Evolutionary conservation across 2,797 vertebrate genomes (phyloP), one percentile per base, ranked within the genome.

Genomic region (Micromesistius poutassou): DNA sequence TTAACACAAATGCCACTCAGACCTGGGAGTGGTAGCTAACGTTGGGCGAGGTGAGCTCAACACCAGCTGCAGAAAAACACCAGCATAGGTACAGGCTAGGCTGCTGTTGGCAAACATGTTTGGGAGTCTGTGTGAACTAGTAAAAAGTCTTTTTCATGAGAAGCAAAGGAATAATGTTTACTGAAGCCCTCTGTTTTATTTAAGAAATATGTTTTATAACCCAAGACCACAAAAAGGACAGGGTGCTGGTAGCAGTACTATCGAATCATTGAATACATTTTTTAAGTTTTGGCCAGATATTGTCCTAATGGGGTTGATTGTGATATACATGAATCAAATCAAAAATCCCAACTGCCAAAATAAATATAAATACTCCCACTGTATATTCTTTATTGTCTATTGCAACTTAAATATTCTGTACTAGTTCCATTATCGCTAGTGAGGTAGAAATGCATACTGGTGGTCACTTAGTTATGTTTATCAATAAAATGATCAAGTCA

Each of bases 381-480:
- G 68, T 71, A 50, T 46, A 72, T 46, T 77, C 68, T 68, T 38
- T 36, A 36, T 72, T 77, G 28, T 77, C 38, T 30, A 77, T 77
- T 30, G 66, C 36, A 46, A 25, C 50, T 36, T 28, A 30, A 14
- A 72, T 72, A 22, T 72, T 38, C 66, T 72, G 66, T 72, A 42
- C 36, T 42, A 77, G 8, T 42, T 72, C 66, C 33, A 71, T 72
- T 74, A 74, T 14, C 1, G 55, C 75, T 38, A 76, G 2, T 42
- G 76, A 42, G 16, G 76, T 77, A 42, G 40, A 71, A 76, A 76
- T 25, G 62, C 62, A 76, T 71, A 76, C 66, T 71, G 75, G n/a
- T 70, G 55, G 66, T 76, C 35, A 76, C 22, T 76, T 33, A 40
- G 40, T 76, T 70, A 31, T 76, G 35, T 40, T 71, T 76, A 16